phyloP scores from a whole-genome alignment of 1,140 invertebrate genomes.

The Bombus fervidus region DNA sequence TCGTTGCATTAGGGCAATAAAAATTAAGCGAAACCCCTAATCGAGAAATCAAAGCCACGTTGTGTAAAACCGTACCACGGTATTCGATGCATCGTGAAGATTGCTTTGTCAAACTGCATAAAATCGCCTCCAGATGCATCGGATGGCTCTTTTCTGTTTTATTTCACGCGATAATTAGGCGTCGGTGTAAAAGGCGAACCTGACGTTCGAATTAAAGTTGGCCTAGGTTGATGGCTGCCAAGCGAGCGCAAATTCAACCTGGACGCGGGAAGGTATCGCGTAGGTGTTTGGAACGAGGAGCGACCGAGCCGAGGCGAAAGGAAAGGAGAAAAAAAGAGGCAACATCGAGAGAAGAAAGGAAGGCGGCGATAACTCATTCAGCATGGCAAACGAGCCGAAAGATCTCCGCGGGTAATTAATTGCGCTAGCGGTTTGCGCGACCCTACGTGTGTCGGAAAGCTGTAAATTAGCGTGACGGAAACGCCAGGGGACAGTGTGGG shows the following conservation, averaged over 20 bases:
- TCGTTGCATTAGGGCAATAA: no score
- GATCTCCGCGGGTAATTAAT: slow-evolving; percentile 75
- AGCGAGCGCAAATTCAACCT: slow-evolving; percentile 50
- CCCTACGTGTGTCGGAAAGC: slow-evolving; percentile 48
- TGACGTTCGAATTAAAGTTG: slow-evolving; percentile 63
- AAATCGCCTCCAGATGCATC: not conserved
- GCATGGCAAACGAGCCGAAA: slow-evolving; percentile 73
- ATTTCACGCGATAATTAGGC: slow-evolving; percentile 35
- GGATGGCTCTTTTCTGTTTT: not conserved
- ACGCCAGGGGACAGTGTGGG: slow-evolving; percentile 54
- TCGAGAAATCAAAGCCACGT: not conserved
- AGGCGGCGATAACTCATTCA: slow-evolving; percentile 72
- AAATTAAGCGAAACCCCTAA: rapidly evolving
- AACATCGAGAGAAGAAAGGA: slow-evolving; percentile 65
- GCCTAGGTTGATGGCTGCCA: slow-evolving; percentile 56
- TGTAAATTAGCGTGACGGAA: slow-evolving; percentile 72
- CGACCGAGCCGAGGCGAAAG: not conserved
- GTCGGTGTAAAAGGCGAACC: slow-evolving; percentile 35
- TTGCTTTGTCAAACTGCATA: slow-evolving; percentile 14
- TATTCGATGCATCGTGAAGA: slow-evolving; percentile 7
- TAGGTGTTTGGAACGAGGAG: slow-evolving; percentile 60
- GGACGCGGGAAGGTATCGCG: slow-evolving; percentile 54
- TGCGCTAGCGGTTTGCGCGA: slow-evolving; percentile 69
- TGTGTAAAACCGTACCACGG: not conserved
- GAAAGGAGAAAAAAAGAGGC: slow-evolving; percentile 9